A percentile compares a stretch with the other conserved stretches of the same genome.
Evolutionary conservation across 2,113 vertebrate genomes (phyloP).

Genomic region (Rutilus rutilus): DNA sequence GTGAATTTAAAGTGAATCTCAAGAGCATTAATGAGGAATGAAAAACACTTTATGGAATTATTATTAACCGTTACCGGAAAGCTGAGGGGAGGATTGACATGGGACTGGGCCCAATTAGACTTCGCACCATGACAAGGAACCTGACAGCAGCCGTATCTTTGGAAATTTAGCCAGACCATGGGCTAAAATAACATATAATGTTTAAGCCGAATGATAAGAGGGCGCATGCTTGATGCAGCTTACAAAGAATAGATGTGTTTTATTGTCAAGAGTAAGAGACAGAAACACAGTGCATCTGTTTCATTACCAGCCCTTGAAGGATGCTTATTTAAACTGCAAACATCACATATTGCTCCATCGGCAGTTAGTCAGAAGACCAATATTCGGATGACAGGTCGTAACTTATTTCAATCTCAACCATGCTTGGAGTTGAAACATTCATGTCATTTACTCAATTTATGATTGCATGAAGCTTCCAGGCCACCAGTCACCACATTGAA

Average conservation of each 20-base stretch:
- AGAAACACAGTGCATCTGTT: slow-evolving; percentile 14
- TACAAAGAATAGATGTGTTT: slow-evolving; percentile 47
- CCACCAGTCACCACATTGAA: background rate
- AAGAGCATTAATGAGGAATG: slow-evolving; percentile 66
- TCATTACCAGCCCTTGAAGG: slow-evolving; percentile 33
- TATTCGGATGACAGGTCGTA: slow-evolving; percentile 37
- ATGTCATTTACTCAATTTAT: slow-evolving; percentile 43
- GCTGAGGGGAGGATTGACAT: slow-evolving; percentile 54
- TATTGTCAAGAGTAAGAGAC: slow-evolving; percentile 41
- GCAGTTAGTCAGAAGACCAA: slow-evolving; percentile 49
- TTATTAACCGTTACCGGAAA: slow-evolving; percentile 59
- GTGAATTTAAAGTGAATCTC: slow-evolving; percentile 68
- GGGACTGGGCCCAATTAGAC: slow-evolving; percentile 54
- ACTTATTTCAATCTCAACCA: slow-evolving; percentile 41
- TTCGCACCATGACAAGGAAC: slow-evolving; percentile 44
- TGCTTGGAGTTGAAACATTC: slow-evolving; percentile 34
- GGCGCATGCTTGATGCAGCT: slow-evolving; percentile 20
- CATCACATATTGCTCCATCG: slow-evolving; percentile 39
- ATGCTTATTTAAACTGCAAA: slow-evolving; percentile 49
- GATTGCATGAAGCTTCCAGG: slow-evolving; percentile 26
- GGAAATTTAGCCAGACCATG: slow-evolving; percentile 48
- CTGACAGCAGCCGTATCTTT: slow-evolving; percentile 46
- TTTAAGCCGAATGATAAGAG: slow-evolving; percentile 10
- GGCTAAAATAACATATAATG: slow-evolving; percentile 31
- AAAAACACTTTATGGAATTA: slow-evolving; percentile 62